Conservation (phyloP, 2,797 vertebrate genomes). For the Gallinago nigripennis region DNA sequence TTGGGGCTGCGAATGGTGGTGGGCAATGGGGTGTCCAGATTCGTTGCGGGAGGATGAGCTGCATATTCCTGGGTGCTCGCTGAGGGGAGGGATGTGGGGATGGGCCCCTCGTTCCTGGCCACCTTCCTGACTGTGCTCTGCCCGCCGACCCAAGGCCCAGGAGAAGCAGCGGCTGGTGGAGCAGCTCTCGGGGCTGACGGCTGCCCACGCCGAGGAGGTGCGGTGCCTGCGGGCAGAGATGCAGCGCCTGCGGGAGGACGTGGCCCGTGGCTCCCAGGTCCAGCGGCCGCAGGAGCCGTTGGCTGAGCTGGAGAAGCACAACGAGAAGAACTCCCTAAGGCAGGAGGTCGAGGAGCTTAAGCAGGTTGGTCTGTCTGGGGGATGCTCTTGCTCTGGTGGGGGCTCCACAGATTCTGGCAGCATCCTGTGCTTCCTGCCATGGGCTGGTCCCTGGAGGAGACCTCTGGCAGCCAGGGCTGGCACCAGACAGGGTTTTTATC, state of each 20-base stretch:
- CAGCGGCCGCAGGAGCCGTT: slow-evolving; percentile 43
- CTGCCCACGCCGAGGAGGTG: slow-evolving; percentile 66
- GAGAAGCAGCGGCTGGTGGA: slow-evolving; percentile 73
- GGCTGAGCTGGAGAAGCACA: slow-evolving; percentile 68
- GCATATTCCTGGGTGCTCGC: fast-evolving
- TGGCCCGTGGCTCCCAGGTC: not conserved
- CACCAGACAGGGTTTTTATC: not conserved
- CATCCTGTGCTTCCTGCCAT: fast-evolving
- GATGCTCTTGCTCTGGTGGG: not conserved
- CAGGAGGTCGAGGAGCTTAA: slow-evolving; percentile 73
- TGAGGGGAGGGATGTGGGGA: fast-evolving
- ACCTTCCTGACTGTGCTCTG: fast-evolving
- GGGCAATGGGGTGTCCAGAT: not conserved
- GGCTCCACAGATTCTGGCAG: fast-evolving
- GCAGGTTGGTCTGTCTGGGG: slow-evolving; percentile 20
- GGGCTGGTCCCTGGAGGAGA: not conserved
- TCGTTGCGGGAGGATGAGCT: not conserved
- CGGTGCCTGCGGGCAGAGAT: slow-evolving; percentile 58
- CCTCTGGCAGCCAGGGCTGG: not conserved
- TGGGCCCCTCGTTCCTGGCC: fast-evolving
- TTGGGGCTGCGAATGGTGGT: not conserved
- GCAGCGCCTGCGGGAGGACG: slow-evolving; percentile 59
- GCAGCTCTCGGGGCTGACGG: slow-evolving; percentile 64
- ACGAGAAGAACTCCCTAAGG: slow-evolving; percentile 51
- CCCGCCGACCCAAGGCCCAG: slow-evolving; percentile 65